Evolutionary conservation across 2,113 vertebrate genomes (phyloP).

Genomic region (Carassius gibelio): DNA sequence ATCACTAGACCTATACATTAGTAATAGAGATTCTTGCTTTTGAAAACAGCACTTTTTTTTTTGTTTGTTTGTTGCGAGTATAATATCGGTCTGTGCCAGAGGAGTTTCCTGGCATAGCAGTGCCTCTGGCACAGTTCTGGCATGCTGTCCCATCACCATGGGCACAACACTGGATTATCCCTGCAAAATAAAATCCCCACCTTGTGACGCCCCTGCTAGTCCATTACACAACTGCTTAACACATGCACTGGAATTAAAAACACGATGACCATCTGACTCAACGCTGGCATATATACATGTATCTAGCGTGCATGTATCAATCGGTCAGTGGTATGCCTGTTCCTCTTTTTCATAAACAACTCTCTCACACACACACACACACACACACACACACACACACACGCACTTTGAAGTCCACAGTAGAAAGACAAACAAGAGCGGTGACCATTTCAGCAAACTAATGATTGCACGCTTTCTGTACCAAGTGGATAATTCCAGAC

Average conservation of each 20-base stretch:
- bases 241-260: constrained; percentile 22
- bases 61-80: neutral
- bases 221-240: constrained; percentile 37
- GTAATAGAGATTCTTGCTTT: neutral
- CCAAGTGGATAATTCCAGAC: neutral
- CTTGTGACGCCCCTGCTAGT: constrained; percentile 31
- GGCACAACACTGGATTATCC: constrained; percentile 34
- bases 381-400: neutral
- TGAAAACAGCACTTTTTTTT: neutral
- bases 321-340: constrained; percentile 27
- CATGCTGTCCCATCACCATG: constrained; percentile 31
- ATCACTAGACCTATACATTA: neutral
- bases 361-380: no score
- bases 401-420: constrained; percentile 34
- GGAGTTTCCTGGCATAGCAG: neutral
- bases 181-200: constrained; percentile 38
- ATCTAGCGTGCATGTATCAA: neutral
- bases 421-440: constrained; percentile 41
- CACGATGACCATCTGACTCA: neutral
- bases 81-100: constrained; percentile 4
- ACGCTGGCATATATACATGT: neutral
- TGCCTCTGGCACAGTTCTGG: constrained; percentile 22
- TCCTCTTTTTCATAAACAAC: constrained; percentile 28
- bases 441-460: constrained; percentile 20
- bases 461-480: constrained; percentile 34